Conservation (phyloP, 1,140 invertebrate species). For the Pogonomyrmex californicus region DNA sequence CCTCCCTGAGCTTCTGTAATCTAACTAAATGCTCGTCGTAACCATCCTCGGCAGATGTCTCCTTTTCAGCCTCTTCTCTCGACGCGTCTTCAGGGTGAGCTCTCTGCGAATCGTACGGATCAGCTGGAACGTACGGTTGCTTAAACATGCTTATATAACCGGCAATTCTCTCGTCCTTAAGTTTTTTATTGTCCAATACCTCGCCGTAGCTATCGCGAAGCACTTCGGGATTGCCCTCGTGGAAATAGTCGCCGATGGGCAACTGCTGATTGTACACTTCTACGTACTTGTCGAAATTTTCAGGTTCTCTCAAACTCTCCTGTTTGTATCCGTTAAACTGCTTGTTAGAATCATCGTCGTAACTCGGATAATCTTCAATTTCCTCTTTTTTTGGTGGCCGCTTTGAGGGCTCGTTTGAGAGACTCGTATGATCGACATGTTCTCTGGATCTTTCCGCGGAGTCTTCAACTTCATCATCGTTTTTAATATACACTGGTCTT, state of each 20-base stretch:
- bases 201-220: slow-evolving; percentile 79
- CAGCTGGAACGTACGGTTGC: slow-evolving; percentile 16
- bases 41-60: background rate
- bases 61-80: background rate
- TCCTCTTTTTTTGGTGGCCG: background rate
- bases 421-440: background rate
- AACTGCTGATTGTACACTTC: slow-evolving; percentile 48
- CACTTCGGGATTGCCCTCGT: slow-evolving; percentile 64
- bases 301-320: background rate
- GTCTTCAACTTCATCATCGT: slow-evolving; percentile 50
- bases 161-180: slow-evolving; percentile 55
- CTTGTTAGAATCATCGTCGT: slow-evolving; percentile 40
- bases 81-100: background rate
- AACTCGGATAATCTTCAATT: slow-evolving; percentile 34
- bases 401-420: background rate
- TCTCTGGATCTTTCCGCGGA: slow-evolving; percentile 43
- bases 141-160: slow-evolving; percentile 59
- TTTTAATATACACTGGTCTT: background rate
- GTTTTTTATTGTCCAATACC: slow-evolving; percentile 68
- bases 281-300: slow-evolving; percentile 46
- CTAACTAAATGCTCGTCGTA: slow-evolving; percentile 40
- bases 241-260: slow-evolving; percentile 66
- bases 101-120: background rate
- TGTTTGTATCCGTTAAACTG: slow-evolving; percentile 1
- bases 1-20: slow-evolving; percentile 41